Percentiles rank a stretch among this genome's conserved stretches.
phyloP scores from a whole-genome alignment of 2,113 vertebrate species.

The Seriola quinqueradiata region DNA sequence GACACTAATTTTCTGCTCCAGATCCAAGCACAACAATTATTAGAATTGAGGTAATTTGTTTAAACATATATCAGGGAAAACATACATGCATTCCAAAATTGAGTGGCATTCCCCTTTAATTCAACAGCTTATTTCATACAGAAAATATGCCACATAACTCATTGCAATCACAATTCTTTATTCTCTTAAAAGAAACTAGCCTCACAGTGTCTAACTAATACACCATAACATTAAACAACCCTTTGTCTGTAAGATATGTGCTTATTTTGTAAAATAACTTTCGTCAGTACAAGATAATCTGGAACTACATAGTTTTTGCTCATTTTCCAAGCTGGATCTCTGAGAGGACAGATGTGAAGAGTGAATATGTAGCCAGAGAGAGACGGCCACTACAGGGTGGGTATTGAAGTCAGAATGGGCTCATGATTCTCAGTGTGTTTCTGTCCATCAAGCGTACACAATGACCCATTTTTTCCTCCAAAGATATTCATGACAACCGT shows the following conservation, averaged over 20 bases:
- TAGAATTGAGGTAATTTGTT: conserved; percentile 55
- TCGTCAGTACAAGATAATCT: conserved; percentile 63
- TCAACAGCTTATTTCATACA: conserved; percentile 66
- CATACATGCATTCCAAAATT: conserved; percentile 62
- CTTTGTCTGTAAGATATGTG: conserved; percentile 75
- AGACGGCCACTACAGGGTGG: conserved; percentile 11
- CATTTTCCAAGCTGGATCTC: conserved; percentile 65
- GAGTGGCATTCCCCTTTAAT: conserved; percentile 72
- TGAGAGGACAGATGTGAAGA: conserved; percentile 52
- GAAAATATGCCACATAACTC: conserved; percentile 72
- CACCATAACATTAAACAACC: conserved; percentile 76
- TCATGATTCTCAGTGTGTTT: conserved; percentile 35
- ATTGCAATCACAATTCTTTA: conserved; percentile 74
- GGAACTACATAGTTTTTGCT: conserved; percentile 75
- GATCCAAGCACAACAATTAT: conserved; percentile 39
- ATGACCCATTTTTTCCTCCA: conserved; percentile 13
- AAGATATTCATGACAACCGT: conserved; percentile 21
- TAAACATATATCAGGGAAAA: conserved; percentile 36
- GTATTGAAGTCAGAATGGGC: conserved; percentile 43
- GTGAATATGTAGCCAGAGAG: conserved; percentile 35
- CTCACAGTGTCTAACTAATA: conserved; percentile 81
- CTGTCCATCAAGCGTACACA: conserved; percentile 47
- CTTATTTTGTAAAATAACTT: conserved; percentile 77
- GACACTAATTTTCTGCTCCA: conserved; percentile 25
- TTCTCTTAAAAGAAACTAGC: conserved; percentile 71